Conservation (phyloP, 2,113 vertebrate species). For the Columbina picui region DNA sequence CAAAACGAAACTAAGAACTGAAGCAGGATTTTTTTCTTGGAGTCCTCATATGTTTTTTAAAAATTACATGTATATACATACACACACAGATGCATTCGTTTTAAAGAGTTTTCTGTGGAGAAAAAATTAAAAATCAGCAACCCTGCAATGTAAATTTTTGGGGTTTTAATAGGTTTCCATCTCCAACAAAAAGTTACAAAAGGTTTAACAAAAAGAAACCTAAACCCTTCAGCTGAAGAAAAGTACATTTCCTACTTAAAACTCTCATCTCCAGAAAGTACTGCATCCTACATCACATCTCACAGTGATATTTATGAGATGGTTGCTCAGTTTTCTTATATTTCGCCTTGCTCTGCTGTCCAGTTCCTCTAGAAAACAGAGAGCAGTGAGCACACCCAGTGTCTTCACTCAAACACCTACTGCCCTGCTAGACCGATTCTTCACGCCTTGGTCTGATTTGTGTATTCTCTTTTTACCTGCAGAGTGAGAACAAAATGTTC, state of each 20-base stretch:
- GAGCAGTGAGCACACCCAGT: background rate
- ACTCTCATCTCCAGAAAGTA: background rate
- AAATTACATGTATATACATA: background rate
- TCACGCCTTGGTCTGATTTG: background rate
- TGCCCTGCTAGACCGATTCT: background rate
- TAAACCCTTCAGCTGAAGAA: background rate
- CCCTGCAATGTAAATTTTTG: fast-evolving
- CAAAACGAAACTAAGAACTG: background rate
- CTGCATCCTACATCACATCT: background rate
- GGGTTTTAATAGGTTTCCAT: background rate
- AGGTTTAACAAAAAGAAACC: background rate
- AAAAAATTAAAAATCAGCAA: background rate
- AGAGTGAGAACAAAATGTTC: background rate
- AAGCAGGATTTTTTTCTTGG: background rate
- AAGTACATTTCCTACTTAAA: background rate
- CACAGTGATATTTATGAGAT: background rate
- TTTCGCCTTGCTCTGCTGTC: background rate
- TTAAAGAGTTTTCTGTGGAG: background rate
- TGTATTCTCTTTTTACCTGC: background rate
- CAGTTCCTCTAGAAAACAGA: background rate
- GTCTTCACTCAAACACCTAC: background rate
- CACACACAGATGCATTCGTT: background rate
- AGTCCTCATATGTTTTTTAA: background rate
- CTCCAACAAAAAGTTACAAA: background rate
- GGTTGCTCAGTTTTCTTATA: background rate